phyloP scores from a whole-genome alignment of 2,888 invertebrate genomes.

The Seira sanloemensis region DNA sequence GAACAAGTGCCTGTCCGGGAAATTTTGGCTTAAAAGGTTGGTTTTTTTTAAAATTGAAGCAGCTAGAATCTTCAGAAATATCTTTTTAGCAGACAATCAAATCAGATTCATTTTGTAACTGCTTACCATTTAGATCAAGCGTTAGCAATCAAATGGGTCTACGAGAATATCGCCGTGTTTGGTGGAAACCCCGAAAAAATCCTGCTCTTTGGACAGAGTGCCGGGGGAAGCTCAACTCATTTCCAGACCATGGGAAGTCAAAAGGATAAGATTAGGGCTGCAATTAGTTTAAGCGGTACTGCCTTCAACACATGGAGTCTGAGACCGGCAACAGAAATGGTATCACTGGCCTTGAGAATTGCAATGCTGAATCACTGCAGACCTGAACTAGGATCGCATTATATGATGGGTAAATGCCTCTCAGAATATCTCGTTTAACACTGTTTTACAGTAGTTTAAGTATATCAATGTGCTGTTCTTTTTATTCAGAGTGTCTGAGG shows the following conservation, averaged over 20 bases:
- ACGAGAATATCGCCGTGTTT: constrained; percentile 39
- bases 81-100: not conserved
- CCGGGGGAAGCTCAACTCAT: constrained; percentile 36
- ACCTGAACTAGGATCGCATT: constrained; percentile 50
- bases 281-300: constrained; percentile 43
- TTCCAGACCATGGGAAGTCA: constrained; percentile 50
- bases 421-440: no score
- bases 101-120: not conserved
- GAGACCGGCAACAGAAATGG: constrained; percentile 47
- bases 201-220: constrained; percentile 29
- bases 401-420: constrained; percentile 37
- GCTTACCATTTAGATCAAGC: constrained; percentile 21
- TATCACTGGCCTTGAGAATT: constrained; percentile 40
- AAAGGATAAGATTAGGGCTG: constrained; percentile 55
- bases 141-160: constrained; percentile 50
- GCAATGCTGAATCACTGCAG: constrained; percentile 49
- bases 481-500: constrained; percentile 44
- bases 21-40: constrained; percentile 59
- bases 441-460: not conserved
- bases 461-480: not conserved
- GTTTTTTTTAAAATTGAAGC: no score
- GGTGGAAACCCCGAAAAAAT: constrained; percentile 47
- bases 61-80: not conserved
- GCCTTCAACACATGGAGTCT: constrained; percentile 59
- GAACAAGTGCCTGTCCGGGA: constrained; percentile 37